phyloP scores from a whole-genome alignment of 2,797 vertebrate genomes.

The Ceryle rudis region DNA sequence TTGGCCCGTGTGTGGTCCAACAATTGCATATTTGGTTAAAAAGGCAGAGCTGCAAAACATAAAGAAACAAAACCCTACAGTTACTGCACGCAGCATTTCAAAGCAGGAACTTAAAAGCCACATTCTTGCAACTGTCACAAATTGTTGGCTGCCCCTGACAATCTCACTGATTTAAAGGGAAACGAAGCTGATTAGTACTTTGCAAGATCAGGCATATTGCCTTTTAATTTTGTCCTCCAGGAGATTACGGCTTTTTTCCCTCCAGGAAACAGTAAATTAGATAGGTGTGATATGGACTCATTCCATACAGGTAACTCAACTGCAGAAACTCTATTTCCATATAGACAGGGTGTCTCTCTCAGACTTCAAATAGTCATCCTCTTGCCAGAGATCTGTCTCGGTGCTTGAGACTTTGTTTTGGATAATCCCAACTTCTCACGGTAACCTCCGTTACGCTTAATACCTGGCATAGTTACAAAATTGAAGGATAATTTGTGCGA shows the following conservation, averaged over 20 bases:
- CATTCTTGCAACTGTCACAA: background rate
- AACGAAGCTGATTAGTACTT: background rate
- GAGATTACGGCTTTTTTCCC: background rate
- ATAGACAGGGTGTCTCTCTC: background rate
- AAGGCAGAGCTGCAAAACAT: background rate
- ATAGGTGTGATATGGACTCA: background rate
- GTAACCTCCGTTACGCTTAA: background rate
- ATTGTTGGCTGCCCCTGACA: background rate
- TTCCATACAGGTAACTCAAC: conserved; percentile 13
- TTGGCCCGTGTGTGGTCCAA: background rate
- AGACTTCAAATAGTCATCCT: background rate
- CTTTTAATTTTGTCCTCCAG: conserved; percentile 33
- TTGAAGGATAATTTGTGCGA: background rate
- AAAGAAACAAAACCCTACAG: conserved; percentile 25
- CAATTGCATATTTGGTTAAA: background rate
- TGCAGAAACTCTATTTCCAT: conserved; percentile 30
- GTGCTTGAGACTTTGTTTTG: background rate
- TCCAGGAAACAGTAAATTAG: conserved; percentile 11
- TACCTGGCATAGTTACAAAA: background rate
- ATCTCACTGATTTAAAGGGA: conserved; percentile 4
- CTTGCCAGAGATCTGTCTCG: background rate
- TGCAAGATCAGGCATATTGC: conserved; percentile 24
- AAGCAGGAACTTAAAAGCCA: conserved; percentile 41
- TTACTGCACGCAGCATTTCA: background rate
- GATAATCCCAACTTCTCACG: background rate